Conservation (phyloP, 2,888 invertebrate species). For the Halocaridina rubra region DNA sequence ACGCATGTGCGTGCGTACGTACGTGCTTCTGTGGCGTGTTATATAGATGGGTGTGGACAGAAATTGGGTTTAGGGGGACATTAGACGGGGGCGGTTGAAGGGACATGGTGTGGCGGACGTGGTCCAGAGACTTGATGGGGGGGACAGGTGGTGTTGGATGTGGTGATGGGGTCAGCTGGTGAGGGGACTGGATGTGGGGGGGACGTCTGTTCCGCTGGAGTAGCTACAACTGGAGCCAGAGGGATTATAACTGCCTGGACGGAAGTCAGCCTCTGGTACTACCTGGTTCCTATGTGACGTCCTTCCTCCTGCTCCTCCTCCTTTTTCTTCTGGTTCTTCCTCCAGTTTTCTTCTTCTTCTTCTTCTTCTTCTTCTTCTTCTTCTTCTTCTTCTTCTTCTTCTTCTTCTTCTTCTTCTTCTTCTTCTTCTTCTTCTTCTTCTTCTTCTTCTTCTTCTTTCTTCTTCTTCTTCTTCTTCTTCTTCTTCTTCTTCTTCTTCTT, state of each 20-base stretch:
- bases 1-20: too few relatives aligned
- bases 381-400: too few relatives aligned
- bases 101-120: too few relatives aligned
- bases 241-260: slow-evolving; percentile 30
- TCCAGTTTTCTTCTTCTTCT: too few relatives aligned
- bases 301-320: neutral
- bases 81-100: too few relatives aligned
- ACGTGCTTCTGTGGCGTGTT: too few relatives aligned
- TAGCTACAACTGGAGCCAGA: slow-evolving; percentile 50
- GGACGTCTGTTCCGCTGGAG: slow-evolving; percentile 58
- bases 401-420: neutral
- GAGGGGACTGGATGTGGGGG: neutral
- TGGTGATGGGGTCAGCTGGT: neutral
- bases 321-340: neutral
- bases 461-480: neutral
- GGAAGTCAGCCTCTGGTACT: neutral
- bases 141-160: too few relatives aligned
- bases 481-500: neutral
- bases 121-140: too few relatives aligned
- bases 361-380: neutral
- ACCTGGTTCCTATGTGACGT: neutral
- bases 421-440: neutral
- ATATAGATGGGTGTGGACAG: too few relatives aligned
- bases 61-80: too few relatives aligned
- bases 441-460: neutral